Evolutionary conservation across 2,888 invertebrate species (phyloP), one percentile per base, ranked within the genome.

Genomic region (Hemaris fuciformis): DNA sequence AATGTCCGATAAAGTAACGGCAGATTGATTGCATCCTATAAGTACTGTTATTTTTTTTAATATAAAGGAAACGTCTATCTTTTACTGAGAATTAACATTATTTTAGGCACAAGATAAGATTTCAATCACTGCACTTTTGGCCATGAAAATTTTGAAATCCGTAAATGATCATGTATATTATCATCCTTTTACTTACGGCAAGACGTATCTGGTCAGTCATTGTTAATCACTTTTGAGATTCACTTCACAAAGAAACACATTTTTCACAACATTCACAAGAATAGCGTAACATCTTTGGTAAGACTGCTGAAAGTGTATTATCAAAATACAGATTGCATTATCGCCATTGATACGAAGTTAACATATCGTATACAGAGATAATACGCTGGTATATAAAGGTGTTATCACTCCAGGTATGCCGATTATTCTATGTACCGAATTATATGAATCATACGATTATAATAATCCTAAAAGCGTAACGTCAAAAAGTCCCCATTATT

Each of bases 141-240:
- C 15, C 4, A 15, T 18, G 1, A 1, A 2, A 18, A 27, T 10
- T 31, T 3, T 53, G 31, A 10, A n/a, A 1, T 15, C 1, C 15
- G 8, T 3, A 27, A 18, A 18, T 15, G 53, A 3, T 18, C 18
- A 5, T 3, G 7, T 8, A 7, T 3, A 15, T n/a, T 4, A 10
- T 10, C 2, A n/a, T 27, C 13, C 1, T 13, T 41, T 41, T 18
- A 87, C 90, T 87, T 81, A 92, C 91, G 57, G 91, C 82, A 69
- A 91, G 71, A 65, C 81, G 83, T 61, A 85, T 76, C 34, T 83
- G 79, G 61, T 84, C 85, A 57, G 80, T 85, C 91, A 92, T 92
- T 74, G 79, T 85, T 65, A 62, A 64, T 64, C 66, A 67, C 64
- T 72, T 70, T 68, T 74, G 81, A 85, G 83, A 87, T 87, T 86